A percentile compares a stretch with the other conserved stretches of the same genome.
These are phyloP conservation scores for Danio kyathit DNA, from an alignment of 2,797 vertebrate genomes.

Conservation along the genomic window DNA sequence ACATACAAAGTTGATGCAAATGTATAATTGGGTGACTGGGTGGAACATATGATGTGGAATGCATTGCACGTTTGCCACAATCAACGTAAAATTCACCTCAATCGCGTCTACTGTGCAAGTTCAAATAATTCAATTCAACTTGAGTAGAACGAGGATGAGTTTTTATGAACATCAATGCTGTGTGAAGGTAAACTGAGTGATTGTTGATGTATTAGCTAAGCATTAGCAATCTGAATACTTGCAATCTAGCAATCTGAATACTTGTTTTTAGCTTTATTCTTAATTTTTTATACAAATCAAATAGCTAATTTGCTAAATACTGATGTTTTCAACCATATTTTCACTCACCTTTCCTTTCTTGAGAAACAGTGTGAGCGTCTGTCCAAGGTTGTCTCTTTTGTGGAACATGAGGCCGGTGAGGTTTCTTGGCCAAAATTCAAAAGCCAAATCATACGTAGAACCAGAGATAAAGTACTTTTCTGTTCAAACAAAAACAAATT, in stretches of 20 bases:
- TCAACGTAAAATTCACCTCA: too few relatives aligned
- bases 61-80: too few relatives aligned
- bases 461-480: conserved; percentile 59
- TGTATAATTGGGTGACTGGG: too few relatives aligned
- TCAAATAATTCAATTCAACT: too few relatives aligned
- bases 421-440: conserved; percentile 67
- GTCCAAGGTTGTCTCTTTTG: conserved; percentile 37
- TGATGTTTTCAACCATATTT: not conserved
- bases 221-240: not conserved
- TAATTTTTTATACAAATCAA: not conserved
- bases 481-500: conserved; percentile 47
- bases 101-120: too few relatives aligned
- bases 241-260: not conserved
- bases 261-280: not conserved
- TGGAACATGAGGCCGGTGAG: conserved; percentile 72
- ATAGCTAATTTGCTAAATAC: not conserved
- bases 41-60: too few relatives aligned
- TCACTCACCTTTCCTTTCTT: conserved; percentile 67
- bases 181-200: too few relatives aligned
- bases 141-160: too few relatives aligned
- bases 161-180: too few relatives aligned
- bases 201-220: too few relatives aligned
- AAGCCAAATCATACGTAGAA: conserved; percentile 64
- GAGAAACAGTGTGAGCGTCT: conserved; percentile 65
- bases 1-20: too few relatives aligned